Conservation (phyloP, 53 echinoderm and acorn worm species). For the Paracentrotus lividus region DNA sequence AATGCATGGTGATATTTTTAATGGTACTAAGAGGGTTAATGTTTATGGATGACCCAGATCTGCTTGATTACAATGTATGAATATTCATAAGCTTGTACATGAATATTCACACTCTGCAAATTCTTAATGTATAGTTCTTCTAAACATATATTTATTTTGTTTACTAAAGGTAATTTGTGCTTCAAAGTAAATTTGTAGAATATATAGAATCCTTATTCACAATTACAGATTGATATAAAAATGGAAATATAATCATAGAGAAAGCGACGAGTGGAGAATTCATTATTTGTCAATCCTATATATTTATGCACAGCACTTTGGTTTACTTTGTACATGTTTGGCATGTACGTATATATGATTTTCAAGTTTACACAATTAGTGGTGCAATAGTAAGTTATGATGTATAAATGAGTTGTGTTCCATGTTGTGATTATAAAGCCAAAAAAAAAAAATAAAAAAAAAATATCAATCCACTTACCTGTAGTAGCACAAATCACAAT, state of each 20-base stretch:
- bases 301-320: not conserved
- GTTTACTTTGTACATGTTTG: not conserved
- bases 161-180: not conserved
- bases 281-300: not conserved
- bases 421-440: not conserved
- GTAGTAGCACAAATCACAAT: too few species aligned
- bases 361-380: not conserved
- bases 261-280: not conserved
- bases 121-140: not conserved
- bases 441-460: too few species aligned
- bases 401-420: too few species aligned
- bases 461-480: too few species aligned
- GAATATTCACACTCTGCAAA: not conserved
- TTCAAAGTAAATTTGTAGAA: not conserved
- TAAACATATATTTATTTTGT: not conserved
- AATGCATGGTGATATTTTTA: not conserved
- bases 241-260: not conserved
- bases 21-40: not conserved
- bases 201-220: not conserved
- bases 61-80: not conserved
- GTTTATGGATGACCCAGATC: not conserved
- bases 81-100: not conserved
- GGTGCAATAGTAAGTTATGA: slow-evolving; percentile 7
- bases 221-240: not conserved
- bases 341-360: not conserved